Base-by-base conservation (phyloP, 2,113 vertebrate species). In the Nibea coibor region DNA sequence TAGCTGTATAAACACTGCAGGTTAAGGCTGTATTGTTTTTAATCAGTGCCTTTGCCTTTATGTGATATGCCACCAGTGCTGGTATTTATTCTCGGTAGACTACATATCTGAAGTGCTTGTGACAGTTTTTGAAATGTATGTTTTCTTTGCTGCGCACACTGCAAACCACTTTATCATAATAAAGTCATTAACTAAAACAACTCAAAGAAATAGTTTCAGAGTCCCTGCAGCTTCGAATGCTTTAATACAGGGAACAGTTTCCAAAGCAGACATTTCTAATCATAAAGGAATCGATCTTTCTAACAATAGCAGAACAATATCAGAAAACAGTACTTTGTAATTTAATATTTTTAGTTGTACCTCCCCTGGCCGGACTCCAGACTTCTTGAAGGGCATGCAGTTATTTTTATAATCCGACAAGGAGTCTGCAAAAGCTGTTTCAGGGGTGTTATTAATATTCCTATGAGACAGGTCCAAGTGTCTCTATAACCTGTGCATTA, bases 401-500 rank as follows among this genome's bases (percentile, higher is more conserved):
- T 62, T 59, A 61, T 82, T 86, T 85, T 67, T n/a, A 78, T 24
- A 39, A 69, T 54, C 19, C 42, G 19, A 47, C 67, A 19, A 45
- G 31, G 22, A 28, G 53, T 10, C 66, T 15, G 26, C 17, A 51
- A 24, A 51, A 63, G 56, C 24, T 62, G 56, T 51, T 79, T 79
- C 31, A 83, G 57, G 24, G 56, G 63, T 1, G 22, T 59, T 82
- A 75, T 85, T 79, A 80, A 79, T 85, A 76, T 79, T 72, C 26
- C 45, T 12, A n/a, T 11, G 24, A 56, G 43, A 76, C 51, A 3
- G 35, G 20, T 72, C 67, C 79, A 82, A 82, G 71, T 68, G 70
- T 53, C 56, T 61, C 15, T 17, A 20, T 28, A 68, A 76, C 74
- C 53, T 75, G 20, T 39, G 39, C 42, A n/a, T 35, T 75, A 67